Percentiles rank a stretch among this genome's conserved stretches.
These are phyloP conservation scores for Myiothlypis coronata DNA, from an alignment of 2,797 vertebrate species.

Conservation along the genomic window DNA sequence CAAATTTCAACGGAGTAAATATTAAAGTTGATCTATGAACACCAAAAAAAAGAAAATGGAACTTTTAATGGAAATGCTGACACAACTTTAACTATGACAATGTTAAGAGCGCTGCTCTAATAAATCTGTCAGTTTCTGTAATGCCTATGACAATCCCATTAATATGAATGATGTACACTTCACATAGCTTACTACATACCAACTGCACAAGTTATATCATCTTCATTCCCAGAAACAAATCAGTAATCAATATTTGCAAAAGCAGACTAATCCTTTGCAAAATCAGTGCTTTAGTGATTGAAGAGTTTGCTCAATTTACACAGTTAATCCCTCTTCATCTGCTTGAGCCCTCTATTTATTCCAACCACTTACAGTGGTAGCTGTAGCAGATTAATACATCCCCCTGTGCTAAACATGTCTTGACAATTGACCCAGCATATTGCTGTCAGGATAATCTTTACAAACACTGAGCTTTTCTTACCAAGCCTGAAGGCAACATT, in stretches of 20 bases:
- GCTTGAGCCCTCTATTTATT: conserved; percentile 80
- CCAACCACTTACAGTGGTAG: conserved; percentile 68
- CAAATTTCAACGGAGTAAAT: conserved; percentile 21
- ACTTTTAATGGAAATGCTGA: conserved; percentile 71
- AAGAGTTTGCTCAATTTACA: conserved; percentile 83
- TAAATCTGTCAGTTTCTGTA: conserved; percentile 77
- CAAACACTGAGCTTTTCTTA: conserved; percentile 72
- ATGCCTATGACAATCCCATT: conserved; percentile 75
- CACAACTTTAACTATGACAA: conserved; percentile 65
- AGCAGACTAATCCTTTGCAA: conserved; percentile 82
- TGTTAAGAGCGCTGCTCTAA: conserved; percentile 49
- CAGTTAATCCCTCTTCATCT: conserved; percentile 86
- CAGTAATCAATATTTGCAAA: conserved; percentile 85
- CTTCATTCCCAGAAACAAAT: conserved; percentile 77
- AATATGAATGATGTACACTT: conserved; percentile 78
- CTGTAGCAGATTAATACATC: conserved; percentile 77
- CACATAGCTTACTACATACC: conserved; percentile 58
- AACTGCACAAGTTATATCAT: conserved; percentile 71
- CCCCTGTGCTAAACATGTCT: conserved; percentile 69
- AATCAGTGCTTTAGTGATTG: conserved; percentile 81
- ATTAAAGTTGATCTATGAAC: conserved; percentile 51
- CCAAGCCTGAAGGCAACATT: conserved; percentile 71
- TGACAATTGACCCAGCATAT: conserved; percentile 77
- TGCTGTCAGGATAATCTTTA: conserved; percentile 78
- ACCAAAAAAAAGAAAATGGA: conserved; percentile 23